Base-by-base conservation (phyloP, 2,888 invertebrate genomes). In the Bembecia ichneumoniformis region DNA sequence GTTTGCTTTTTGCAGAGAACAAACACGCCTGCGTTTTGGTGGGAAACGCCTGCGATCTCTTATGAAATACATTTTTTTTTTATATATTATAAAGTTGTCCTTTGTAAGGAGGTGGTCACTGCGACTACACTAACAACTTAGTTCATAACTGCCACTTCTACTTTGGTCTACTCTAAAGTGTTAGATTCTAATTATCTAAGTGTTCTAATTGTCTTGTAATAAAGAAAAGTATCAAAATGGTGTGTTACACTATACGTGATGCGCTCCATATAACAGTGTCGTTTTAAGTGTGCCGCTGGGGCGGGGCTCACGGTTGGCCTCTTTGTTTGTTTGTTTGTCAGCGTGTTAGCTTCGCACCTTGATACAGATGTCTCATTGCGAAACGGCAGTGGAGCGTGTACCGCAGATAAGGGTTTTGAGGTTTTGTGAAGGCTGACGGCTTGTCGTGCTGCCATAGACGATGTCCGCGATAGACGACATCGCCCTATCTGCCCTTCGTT, bases 271-370 rank as follows among this genome's bases (percentile, higher is more conserved):
- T 40, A 40, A n/a, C 40, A 40, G 40, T 40, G 13, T 49, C 43
- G 46, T 50, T 47, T 50, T 15, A 46, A 47, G 50, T 47, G 20
- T 28, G 48, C 45, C 51, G 47, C 35, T 56, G 61, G 58, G 58
- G 57, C 59, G 62, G 56, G 55, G 53, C 52, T 55, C 55, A 54
- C 55, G 60, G 55, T 56, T 46, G 52, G 51, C 62, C 63, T 60
- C 55, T 52, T 47, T 50, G 54, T 64, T 55, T 67, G 60, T 68
- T 58, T 69, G 64, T 68, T 65, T 71, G 66, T 67, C 63, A 60
- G 60, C 59, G 50, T 35, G 48, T 51, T 50, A 51, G 49, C 46
- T 47, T 50, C 44, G 47, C 55, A 51, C 51, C 48, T 51, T 47
- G 47, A 47, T 40, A 49, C 52, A 52, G 52, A 52, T 49, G 52